Conservation (phyloP, 2,888 invertebrate species). For the Ethmia dodecea region DNA sequence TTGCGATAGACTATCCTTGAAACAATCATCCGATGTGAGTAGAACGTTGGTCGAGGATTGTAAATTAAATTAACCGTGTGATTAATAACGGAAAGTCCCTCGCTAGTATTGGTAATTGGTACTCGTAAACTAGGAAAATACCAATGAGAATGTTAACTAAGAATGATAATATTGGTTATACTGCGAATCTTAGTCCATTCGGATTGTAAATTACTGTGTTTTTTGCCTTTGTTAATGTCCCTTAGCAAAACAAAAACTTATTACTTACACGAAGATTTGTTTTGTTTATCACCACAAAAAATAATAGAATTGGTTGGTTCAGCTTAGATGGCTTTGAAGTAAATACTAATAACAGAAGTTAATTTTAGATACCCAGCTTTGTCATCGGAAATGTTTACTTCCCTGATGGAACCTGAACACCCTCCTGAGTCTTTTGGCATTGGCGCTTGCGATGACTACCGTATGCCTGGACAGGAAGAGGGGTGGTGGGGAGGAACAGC, state of each 20-base stretch:
- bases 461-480: constrained; percentile 72
- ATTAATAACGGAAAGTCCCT: constrained; percentile 60
- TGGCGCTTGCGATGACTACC: constrained; percentile 75
- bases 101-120: too few relatives aligned
- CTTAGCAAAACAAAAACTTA: too few relatives aligned
- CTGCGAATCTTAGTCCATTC: constrained; percentile 4
- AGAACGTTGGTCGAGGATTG: constrained; percentile 42
- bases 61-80: constrained; percentile 59
- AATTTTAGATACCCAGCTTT: constrained; percentile 81
- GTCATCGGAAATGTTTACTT: constrained; percentile 89
- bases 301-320: too few relatives aligned
- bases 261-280: too few relatives aligned
- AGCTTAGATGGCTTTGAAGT: too few relatives aligned
- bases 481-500: constrained; percentile 93
- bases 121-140: constrained; percentile 43
- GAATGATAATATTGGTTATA: constrained; percentile 2
- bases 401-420: constrained; percentile 81
- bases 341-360: too few relatives aligned
- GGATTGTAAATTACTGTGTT: too few relatives aligned
- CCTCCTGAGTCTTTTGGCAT: constrained; percentile 81
- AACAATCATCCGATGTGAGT: constrained; percentile 26
- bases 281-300: too few relatives aligned
- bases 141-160: constrained; percentile 15
- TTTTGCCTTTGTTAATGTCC: too few relatives aligned
- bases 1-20: constrained; percentile 27